Evolutionary conservation across 2,888 invertebrate species (phyloP), one percentile per base, ranked within the genome.

Genomic region (Dasysyrphus albostriatus): DNA sequence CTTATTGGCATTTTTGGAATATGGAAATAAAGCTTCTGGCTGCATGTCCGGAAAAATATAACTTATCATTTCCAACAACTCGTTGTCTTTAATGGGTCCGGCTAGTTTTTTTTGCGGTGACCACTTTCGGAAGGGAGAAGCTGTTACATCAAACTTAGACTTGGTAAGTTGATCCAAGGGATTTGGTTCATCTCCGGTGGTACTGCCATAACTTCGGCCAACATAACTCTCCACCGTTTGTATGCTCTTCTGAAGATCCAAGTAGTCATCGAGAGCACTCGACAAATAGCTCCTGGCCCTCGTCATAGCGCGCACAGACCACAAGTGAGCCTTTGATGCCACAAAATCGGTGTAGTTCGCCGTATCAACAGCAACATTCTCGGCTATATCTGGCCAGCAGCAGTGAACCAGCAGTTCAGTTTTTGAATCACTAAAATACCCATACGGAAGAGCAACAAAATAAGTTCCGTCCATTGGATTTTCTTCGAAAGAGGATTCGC

Each of bases 41-140:
- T 96, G 95, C 76, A 97, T 97, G 94, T 98, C 98, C 72, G 98
- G 98, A 91, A 98, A 98, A 32, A 98, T 93, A 92, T 96, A 98
- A 91, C 96, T 96, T 67, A 98, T 91, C 89, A 98, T 94, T 54
- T 96, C 95, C 91, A 96, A 95, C 47, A 98, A 92, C 87, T 96
- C 93, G 39, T 96, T 95, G 89, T 96, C 96, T 14, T 95, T 93
- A 90, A 98, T 95, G 0, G 98, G 97, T 0, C 97, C 96, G 78
- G 95, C 95, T n/a, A 95, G 93, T 72, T 94, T 94, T 87, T 92
- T 93, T 39, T 90, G 90, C 0, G 89, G 90, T 6, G 83, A 65
- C 82, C 85, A 85, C 51, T 81, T 81, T 1, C 83, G 75, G 34
- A 82, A 79, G 1, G 70, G 59, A 0, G 82, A 63, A 16, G 70